Percentiles rank a stretch among this genome's conserved stretches.
These are phyloP conservation scores for Xyrichtys novacula DNA, from an alignment of 2,797 vertebrate genomes.

Conservation along the genomic window DNA sequence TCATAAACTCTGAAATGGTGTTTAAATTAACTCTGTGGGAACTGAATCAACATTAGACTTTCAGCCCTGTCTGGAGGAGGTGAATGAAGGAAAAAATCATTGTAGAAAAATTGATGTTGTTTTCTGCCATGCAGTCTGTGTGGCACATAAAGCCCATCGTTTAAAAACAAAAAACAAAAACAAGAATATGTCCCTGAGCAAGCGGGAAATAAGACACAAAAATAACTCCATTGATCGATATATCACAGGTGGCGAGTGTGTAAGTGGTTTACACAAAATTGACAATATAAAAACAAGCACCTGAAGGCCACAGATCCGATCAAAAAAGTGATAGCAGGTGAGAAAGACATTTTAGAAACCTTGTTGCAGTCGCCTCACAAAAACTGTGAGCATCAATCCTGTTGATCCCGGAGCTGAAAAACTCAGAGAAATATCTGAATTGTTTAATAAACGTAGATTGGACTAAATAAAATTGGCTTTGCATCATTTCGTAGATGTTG, in stretches of 20 bases:
- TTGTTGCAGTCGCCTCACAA: no score
- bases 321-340: neutral
- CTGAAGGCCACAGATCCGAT: neutral
- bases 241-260: neutral
- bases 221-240: neutral
- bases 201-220: neutral
- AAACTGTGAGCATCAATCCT: no score
- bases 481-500: conserved; percentile 28
- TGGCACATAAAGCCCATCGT: neutral
- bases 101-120: no score
- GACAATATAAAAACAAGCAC: neutral
- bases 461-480: conserved; percentile 29
- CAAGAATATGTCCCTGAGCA: neutral
- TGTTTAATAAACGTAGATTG: conserved; percentile 4
- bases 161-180: no score
- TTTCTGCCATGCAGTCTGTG: neutral
- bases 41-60: no score
- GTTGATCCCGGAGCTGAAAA: no score
- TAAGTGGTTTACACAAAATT: neutral
- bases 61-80: no score
- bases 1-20: no score
- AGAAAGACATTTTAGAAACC: neutral
- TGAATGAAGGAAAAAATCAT: no score
- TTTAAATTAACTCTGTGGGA: no score
- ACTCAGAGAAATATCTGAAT: no score